Conservation (phyloP, 2,797 vertebrate species). For the Mareca strepera region DNA sequence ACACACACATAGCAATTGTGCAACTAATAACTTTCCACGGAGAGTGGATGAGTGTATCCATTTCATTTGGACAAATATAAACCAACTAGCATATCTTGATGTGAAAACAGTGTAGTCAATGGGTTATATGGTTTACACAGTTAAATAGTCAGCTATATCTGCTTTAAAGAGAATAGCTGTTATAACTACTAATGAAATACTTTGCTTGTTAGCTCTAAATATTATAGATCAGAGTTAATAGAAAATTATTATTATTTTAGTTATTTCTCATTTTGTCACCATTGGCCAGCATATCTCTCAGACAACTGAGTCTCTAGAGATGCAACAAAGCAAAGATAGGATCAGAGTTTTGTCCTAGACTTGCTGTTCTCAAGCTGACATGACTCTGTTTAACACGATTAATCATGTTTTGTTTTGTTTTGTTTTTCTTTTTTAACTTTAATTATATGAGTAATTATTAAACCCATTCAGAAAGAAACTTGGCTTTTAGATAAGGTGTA, state of each 20-base stretch:
- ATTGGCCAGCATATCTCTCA: not conserved
- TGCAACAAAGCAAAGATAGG: not conserved
- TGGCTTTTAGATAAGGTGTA: not conserved
- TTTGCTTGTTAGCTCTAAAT: not conserved
- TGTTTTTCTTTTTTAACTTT: fast-evolving
- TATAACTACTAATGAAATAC: not conserved
- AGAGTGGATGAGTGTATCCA: not conserved
- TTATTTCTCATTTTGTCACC: not conserved
- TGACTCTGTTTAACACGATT: not conserved
- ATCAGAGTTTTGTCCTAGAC: not conserved
- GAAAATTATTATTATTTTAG: not conserved
- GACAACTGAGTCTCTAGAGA: not conserved
- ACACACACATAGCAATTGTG: conserved; percentile 52
- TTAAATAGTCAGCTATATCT: not conserved
- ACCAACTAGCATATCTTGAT: not conserved
- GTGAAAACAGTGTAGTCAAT: not conserved
- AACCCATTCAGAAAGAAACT: not conserved
- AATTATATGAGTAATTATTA: not conserved
- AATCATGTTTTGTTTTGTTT: not conserved
- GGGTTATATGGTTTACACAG: not conserved
- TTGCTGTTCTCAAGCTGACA: not conserved
- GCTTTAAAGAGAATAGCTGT: not conserved
- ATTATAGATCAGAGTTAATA: not conserved
- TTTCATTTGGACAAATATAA: not conserved
- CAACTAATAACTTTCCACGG: not conserved